A percentile compares a stretch with the other conserved stretches of the same genome.
phyloP scores from a whole-genome alignment of 2,797 vertebrate genomes.

The Scleropages formosus region DNA sequence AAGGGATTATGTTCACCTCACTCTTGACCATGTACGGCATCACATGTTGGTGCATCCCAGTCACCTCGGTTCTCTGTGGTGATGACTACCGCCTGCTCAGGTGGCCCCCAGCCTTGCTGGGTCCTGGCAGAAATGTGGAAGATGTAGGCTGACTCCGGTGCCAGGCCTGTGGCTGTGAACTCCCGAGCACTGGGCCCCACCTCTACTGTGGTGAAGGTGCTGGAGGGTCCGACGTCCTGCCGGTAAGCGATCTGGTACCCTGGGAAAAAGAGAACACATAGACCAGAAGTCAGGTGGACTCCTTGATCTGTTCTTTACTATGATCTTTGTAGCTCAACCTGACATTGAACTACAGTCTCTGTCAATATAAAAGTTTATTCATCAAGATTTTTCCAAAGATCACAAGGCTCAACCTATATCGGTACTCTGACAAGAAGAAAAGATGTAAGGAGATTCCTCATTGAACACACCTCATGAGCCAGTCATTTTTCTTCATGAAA shows the following conservation, averaged over 20 bases:
- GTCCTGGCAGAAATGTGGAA: slow-evolving; percentile 73
- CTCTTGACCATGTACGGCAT: neutral
- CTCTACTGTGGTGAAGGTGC: slow-evolving; percentile 73
- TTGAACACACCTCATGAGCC: neutral
- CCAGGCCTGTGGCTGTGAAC: slow-evolving; percentile 68
- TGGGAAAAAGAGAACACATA: slow-evolving; percentile 36
- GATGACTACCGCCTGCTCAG: slow-evolving; percentile 73
- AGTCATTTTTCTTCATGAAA: slow-evolving; percentile 9
- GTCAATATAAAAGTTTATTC: neutral
- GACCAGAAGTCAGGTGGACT: neutral
- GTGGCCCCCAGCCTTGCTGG: slow-evolving; percentile 72
- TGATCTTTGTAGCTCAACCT: neutral
- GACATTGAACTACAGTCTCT: too few relatives aligned
- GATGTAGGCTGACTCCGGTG: slow-evolving; percentile 66
- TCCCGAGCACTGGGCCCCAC: slow-evolving; percentile 71
- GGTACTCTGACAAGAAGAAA: neutral
- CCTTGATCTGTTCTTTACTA: neutral
- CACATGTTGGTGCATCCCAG: neutral
- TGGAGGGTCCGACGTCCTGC: slow-evolving; percentile 65
- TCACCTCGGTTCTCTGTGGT: slow-evolving; percentile 76
- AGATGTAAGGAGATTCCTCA: neutral
- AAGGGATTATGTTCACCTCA: too few relatives aligned
- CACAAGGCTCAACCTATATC: neutral
- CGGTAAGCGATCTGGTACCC: slow-evolving; percentile 76
- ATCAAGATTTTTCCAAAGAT: neutral